phyloP scores from a whole-genome alignment of 2,113 vertebrate species.

The Salvelinus sp. region DNA sequence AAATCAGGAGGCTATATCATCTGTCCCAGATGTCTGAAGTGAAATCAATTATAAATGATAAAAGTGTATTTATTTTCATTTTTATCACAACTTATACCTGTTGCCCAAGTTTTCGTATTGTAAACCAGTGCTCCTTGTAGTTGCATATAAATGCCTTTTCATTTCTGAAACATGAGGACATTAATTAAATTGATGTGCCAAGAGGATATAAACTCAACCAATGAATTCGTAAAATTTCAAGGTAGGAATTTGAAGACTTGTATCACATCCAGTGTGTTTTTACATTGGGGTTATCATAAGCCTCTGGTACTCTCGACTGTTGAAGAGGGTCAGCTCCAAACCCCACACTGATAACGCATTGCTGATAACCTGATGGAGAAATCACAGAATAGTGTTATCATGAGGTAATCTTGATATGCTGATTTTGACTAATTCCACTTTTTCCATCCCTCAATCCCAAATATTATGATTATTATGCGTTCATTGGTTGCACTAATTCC shows the following conservation, averaged over 20 bases:
- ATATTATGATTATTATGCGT: too few species aligned
- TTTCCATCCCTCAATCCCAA: too few species aligned
- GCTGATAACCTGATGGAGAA: slow-evolving; percentile 88
- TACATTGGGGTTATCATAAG: slow-evolving; percentile 94
- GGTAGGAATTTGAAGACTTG: too few species aligned
- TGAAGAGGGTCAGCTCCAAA: slow-evolving; percentile 96
- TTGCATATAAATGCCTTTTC: slow-evolving; percentile 99
- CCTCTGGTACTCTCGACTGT: slow-evolving; percentile 96
- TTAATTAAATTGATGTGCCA: not conserved
- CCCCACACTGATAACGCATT: slow-evolving; percentile 98
- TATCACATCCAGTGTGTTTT: slow-evolving; percentile 48
- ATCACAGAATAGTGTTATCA: not conserved
- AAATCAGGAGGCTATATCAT: slow-evolving; percentile 38
- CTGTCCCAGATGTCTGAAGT: not conserved
- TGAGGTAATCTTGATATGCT: too few species aligned
- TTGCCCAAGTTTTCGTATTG: slow-evolving; percentile 97
- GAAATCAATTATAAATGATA: not conserved
- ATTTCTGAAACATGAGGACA: slow-evolving; percentile 84
- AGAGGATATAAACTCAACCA: not conserved
- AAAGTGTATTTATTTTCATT: too few species aligned
- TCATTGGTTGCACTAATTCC: too few species aligned
- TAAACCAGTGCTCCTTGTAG: slow-evolving; percentile 99
- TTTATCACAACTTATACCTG: slow-evolving; percentile 78
- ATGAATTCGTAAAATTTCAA: too few species aligned
- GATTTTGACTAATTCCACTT: too few species aligned